These are phyloP conservation scores for Tretioscincus oriximinensis DNA, from an alignment of 2,113 vertebrate genomes.

Conservation along the genomic window DNA sequence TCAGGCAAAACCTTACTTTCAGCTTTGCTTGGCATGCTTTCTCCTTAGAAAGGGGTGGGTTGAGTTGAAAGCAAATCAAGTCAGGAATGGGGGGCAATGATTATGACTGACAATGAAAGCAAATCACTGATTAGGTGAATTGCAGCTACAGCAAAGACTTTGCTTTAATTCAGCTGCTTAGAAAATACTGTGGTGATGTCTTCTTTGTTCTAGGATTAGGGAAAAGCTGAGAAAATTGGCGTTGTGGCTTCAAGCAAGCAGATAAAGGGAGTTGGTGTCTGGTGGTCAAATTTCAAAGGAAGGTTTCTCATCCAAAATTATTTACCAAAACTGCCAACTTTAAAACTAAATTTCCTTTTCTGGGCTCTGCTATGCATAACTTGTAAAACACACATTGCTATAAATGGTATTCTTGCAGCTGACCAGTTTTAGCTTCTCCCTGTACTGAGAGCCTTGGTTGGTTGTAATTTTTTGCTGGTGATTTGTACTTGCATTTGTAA, in stretches of 20 bases:
- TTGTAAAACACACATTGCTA: background rate
- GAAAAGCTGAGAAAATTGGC: background rate
- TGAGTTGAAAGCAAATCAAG: background rate
- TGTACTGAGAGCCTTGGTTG: no score
- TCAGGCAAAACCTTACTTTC: no score
- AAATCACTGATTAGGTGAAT: background rate
- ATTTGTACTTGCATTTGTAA: background rate
- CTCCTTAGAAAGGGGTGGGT: background rate
- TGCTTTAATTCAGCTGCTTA: background rate
- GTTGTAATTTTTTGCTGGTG: background rate
- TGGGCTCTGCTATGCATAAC: background rate
- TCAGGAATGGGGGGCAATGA: background rate
- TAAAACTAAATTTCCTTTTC: no score
- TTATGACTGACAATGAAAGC: background rate
- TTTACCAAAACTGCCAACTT: no score
- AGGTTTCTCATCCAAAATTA: no score
- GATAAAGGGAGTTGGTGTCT: background rate
- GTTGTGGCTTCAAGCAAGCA: background rate
- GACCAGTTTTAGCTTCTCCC: background rate
- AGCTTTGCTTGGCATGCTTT: fast-evolving
- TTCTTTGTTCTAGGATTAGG: background rate
- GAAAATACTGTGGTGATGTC: no score
- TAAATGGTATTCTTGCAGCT: background rate
- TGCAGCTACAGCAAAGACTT: background rate
- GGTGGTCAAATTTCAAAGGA: no score